These are phyloP conservation scores for Bombycilla garrulus DNA, from an alignment of 2,113 vertebrate species.

Conservation along the genomic window DNA sequence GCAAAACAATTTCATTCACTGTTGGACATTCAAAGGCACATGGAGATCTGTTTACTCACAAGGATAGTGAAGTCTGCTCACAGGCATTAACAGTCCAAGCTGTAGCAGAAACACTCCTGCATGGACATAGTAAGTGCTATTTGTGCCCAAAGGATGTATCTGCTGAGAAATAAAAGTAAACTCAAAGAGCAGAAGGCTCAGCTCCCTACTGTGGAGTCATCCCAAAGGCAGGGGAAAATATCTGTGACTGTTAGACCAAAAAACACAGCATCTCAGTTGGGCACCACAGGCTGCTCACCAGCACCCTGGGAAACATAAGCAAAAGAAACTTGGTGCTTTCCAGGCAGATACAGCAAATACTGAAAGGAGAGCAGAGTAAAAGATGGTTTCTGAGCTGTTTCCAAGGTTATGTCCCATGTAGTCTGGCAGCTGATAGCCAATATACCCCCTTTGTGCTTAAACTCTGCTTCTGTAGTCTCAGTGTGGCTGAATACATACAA, in stretches of 20 bases:
- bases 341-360: conserved; percentile 26
- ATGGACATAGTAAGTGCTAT: not conserved
- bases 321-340: not conserved
- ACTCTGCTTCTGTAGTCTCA: not conserved
- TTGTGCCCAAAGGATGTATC: not conserved
- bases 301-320: not conserved
- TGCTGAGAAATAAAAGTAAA: not conserved
- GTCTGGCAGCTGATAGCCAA: not conserved
- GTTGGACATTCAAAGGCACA: not conserved
- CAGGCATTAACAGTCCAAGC: not conserved
- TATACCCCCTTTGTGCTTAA: not conserved
- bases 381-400: not conserved
- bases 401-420: not conserved
- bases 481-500: not conserved
- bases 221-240: not conserved
- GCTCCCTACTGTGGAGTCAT: not conserved
- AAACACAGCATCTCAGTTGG: not conserved
- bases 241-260: not conserved
- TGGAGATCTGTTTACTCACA: not conserved
- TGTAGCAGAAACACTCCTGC: not conserved
- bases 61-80: not conserved
- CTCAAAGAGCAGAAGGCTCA: not conserved
- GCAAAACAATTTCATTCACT: not conserved
- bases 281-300: not conserved
- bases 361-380: not conserved